Percentiles rank a stretch among this genome's conserved stretches.
These are phyloP conservation scores for Pseudochirops cupreus DNA, from an alignment of 2,797 vertebrate genomes.

Conservation along the genomic window DNA sequence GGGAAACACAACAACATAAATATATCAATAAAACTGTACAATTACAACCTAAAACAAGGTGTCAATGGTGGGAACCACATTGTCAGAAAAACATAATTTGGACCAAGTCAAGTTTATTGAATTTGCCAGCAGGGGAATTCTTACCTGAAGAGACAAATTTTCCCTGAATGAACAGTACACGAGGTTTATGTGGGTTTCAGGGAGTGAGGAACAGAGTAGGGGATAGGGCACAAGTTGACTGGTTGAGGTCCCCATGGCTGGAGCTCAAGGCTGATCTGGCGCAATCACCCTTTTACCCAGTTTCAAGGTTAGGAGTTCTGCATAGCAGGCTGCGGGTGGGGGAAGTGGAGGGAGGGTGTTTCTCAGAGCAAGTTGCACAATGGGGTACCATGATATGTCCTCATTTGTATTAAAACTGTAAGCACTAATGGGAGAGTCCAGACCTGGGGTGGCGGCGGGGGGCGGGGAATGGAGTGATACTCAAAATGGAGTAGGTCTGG, in stretches of 20 bases:
- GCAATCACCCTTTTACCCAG: neutral
- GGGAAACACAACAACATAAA: neutral
- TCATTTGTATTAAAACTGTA: neutral
- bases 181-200: neutral
- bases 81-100: neutral
- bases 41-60: neutral
- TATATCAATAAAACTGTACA: neutral
- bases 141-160: neutral
- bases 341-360: neutral
- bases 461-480: no score
- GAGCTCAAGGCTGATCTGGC: neutral
- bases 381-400: neutral
- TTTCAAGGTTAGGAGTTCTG: neutral
- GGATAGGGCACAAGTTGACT: neutral
- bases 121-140: neutral
- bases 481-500: no score
- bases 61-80: neutral
- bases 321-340: neutral
- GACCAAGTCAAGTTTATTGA: neutral
- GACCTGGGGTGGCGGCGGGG: fast-evolving
- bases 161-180: neutral
- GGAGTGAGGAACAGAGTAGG: neutral
- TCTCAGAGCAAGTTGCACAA: neutral
- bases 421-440: neutral
- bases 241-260: neutral